Percentiles rank a stretch among this genome's conserved stretches.
These are phyloP conservation scores for Sesamia inferens DNA, from an alignment of 2,888 invertebrate genomes.

Conservation along the genomic window DNA sequence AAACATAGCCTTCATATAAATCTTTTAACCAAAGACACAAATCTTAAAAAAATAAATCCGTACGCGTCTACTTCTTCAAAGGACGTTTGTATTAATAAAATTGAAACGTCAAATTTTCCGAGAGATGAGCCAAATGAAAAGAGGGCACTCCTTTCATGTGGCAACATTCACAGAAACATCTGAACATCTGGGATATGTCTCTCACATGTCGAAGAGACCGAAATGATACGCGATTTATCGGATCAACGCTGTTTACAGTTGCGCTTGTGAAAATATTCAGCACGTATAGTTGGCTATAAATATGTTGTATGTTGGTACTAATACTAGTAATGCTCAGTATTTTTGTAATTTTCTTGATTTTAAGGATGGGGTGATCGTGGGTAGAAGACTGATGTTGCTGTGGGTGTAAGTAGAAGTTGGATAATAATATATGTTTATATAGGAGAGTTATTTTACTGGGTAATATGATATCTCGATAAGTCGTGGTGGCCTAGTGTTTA, in stretches of 20 bases:
- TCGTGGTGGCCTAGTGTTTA: too few relatives aligned
- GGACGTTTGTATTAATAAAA: slow-evolving; percentile 64
- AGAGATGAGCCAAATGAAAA: slow-evolving; percentile 69
- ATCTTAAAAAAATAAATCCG: slow-evolving; percentile 37
- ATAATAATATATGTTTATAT: not conserved
- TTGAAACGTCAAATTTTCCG: slow-evolving; percentile 64
- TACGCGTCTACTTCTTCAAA: slow-evolving; percentile 45
- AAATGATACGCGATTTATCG: slow-evolving; percentile 77
- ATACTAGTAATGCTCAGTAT: slow-evolving; percentile 7
- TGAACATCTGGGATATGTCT: slow-evolving; percentile 80
- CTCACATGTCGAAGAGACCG: slow-evolving; percentile 77
- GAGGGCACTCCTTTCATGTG: slow-evolving; percentile 77
- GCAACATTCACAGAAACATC: slow-evolving; percentile 70
- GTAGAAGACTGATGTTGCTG: not conserved
- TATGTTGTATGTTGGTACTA: slow-evolving; percentile 45
- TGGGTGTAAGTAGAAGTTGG: not conserved
- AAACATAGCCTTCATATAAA: slow-evolving; percentile 6
- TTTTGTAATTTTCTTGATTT: slow-evolving; percentile 19
- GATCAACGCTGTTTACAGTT: slow-evolving; percentile 76
- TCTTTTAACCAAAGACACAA: slow-evolving; percentile 6
- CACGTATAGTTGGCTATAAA: slow-evolving; percentile 54
- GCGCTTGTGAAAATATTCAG: slow-evolving; percentile 67
- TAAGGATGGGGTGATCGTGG: slow-evolving; percentile 21
- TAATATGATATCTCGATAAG: too few relatives aligned
- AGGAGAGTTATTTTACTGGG: not conserved